Conservation (phyloP, 2,888 invertebrate genomes). For the Bombyx huttoni region DNA sequence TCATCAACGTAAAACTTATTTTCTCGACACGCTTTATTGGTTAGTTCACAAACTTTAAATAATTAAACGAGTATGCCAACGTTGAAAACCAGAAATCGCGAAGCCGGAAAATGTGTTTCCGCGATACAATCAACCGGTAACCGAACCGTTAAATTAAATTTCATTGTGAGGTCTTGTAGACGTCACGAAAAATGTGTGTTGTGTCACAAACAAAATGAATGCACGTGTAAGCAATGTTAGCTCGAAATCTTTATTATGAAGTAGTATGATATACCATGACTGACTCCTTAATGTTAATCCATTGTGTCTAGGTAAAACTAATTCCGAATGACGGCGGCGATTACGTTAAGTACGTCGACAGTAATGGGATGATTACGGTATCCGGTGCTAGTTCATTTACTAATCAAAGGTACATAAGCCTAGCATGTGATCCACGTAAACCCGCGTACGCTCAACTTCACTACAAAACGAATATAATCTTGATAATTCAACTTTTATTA, state of each 20-base stretch:
- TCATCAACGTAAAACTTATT: background rate
- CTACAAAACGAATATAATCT: no score
- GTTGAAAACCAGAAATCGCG: background rate
- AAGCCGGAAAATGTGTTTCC: slow-evolving; percentile 25
- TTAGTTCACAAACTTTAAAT: slow-evolving; percentile 14
- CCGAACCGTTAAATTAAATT: slow-evolving; percentile 42
- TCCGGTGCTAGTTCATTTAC: slow-evolving; percentile 55
- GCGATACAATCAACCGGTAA: slow-evolving; percentile 20
- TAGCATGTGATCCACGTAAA: slow-evolving; percentile 6
- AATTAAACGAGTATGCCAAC: slow-evolving; percentile 5
- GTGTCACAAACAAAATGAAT: slow-evolving; percentile 9
- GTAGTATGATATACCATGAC: slow-evolving; percentile 14
- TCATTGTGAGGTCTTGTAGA: slow-evolving; percentile 22
- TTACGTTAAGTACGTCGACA: slow-evolving; percentile 51
- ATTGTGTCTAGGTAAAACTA: slow-evolving; percentile 45
- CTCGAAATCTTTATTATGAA: background rate
- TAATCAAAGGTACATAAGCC: slow-evolving; percentile 36
- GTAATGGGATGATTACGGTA: slow-evolving; percentile 60
- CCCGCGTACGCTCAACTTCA: background rate
- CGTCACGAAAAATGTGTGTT: slow-evolving; percentile 12
- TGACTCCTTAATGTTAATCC: slow-evolving; percentile 26
- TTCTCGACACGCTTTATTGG: background rate
- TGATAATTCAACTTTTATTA: background rate
- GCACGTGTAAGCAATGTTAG: slow-evolving; percentile 3
- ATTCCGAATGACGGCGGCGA: slow-evolving; percentile 39